These are phyloP conservation scores for Syngnathus floridae DNA, from an alignment of 2,113 vertebrate genomes.

Conservation along the genomic window DNA sequence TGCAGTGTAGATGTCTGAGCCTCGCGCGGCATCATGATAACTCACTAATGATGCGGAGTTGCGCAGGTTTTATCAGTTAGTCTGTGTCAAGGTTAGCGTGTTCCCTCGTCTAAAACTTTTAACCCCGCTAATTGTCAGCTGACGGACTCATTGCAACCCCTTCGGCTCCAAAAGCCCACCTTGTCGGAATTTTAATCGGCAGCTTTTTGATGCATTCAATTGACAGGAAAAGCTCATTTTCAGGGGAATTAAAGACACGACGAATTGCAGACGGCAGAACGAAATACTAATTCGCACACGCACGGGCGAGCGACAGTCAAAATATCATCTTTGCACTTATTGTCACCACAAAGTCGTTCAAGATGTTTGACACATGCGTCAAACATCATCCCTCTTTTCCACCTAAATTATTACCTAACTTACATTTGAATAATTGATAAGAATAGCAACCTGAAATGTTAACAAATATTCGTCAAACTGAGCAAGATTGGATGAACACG, in stretches of 20 bases:
- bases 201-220: not conserved
- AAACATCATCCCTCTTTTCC: no score
- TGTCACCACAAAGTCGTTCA: no score
- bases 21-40: constrained; percentile 19
- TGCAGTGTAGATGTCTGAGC: constrained; percentile 21
- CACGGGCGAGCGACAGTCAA: not conserved
- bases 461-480: no score
- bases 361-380: no score
- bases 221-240: not conserved
- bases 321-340: not conserved
- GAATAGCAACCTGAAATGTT: no score
- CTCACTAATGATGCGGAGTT: constrained; percentile 18
- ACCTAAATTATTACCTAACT: no score
- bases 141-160: constrained; percentile 17
- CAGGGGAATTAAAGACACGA: not conserved
- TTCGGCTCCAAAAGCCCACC: constrained; percentile 26
- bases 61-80: constrained; percentile 11
- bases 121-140: constrained; percentile 29
- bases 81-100: constrained; percentile 39
- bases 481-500: no score
- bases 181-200: constrained; percentile 44
- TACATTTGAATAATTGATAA: no score
- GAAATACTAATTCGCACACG: not conserved
- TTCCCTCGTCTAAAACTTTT: constrained; percentile 16
- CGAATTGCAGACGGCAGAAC: not conserved